Evolutionary conservation across 2,888 invertebrate genomes (phyloP).

Genomic region (Zaprionus obscuricornis): DNA sequence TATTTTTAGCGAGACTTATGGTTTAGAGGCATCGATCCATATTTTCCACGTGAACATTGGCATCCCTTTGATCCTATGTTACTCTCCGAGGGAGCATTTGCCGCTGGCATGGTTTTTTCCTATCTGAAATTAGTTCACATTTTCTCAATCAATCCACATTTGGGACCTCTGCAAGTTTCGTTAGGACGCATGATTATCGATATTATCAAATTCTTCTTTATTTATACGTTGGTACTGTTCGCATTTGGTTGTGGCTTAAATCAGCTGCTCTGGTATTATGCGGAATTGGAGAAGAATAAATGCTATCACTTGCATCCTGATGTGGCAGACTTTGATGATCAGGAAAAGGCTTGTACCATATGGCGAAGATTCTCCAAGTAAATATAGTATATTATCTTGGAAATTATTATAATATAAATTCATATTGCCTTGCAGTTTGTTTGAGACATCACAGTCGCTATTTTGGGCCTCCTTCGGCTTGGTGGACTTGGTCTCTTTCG

Average conservation of each 20-base stretch:
- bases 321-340: conserved; percentile 92
- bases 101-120: conserved; percentile 98
- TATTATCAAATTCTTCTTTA: conserved; percentile 97
- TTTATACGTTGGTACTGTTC: conserved; percentile 95
- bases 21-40: conserved; percentile 88
- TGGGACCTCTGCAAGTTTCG: conserved; percentile 96
- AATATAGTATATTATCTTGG: conserved; percentile 48
- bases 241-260: conserved; percentile 98
- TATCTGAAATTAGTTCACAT: conserved; percentile 98
- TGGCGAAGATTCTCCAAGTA: conserved; percentile 96
- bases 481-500: conserved; percentile 96
- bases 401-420: background rate
- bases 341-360: conserved; percentile 92
- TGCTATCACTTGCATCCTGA: conserved; percentile 90
- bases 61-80: conserved; percentile 98
- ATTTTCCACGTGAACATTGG: conserved; percentile 95
- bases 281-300: conserved; percentile 93
- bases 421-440: conserved; percentile 88
- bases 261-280: conserved; percentile 96
- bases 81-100: conserved; percentile 95
- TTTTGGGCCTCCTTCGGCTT: conserved; percentile 99
- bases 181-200: conserved; percentile 97
- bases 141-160: conserved; percentile 97
- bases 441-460: conserved; percentile 98
- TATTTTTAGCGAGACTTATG: conserved; percentile 87